Evolutionary conservation across 2,797 vertebrate species (phyloP), one percentile per base, ranked within the genome.

Genomic region (Neosalanx taihuensis): DNA sequence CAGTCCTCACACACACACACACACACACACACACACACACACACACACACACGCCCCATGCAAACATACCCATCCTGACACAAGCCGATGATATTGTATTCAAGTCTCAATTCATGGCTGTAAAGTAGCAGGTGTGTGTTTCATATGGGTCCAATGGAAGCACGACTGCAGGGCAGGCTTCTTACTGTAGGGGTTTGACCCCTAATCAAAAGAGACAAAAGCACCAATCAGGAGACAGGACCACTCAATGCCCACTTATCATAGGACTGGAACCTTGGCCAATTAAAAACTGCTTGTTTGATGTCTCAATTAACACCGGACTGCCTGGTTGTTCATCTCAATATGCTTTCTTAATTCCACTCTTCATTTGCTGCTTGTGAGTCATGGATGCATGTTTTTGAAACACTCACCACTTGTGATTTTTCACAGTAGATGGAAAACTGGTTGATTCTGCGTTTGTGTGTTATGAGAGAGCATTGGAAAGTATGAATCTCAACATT

Each of bases 91-190:
- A 84, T 88, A 89, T 87, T 86, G 86, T 83, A 87, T 91, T 90
- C 84, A 89, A 89, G 87, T 87, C 84, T 86, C 85, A 77, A 88
- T 92, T 91, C 84, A 89, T 66, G 23, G 79, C 71, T 81, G 77
- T 82, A 87, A 87, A 90, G 89, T 88, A 91, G 92, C 92, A 93
- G 92, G 92, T 93, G 91, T 90, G 88, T 89, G 85, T 90, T 91
- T 88, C 86, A 86, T 87, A 89, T 79, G 76, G 77, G 67, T 71
- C 75, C 83, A 83, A 90, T 84, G 83, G 87, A 88, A 87, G 87
- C 85, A 88, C 51, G 58, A 88, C 86, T 88, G 78, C 81, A 72
- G 70, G 85, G 83, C 77, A 76, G 81, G 81, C 81, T 85, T 86
- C 85, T 89, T 91, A 64, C 51, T 37, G 49, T 20, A 7, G 72